These are phyloP conservation scores for Bombus affinis DNA, from an alignment of 1,140 invertebrate genomes.

Conservation along the genomic window DNA sequence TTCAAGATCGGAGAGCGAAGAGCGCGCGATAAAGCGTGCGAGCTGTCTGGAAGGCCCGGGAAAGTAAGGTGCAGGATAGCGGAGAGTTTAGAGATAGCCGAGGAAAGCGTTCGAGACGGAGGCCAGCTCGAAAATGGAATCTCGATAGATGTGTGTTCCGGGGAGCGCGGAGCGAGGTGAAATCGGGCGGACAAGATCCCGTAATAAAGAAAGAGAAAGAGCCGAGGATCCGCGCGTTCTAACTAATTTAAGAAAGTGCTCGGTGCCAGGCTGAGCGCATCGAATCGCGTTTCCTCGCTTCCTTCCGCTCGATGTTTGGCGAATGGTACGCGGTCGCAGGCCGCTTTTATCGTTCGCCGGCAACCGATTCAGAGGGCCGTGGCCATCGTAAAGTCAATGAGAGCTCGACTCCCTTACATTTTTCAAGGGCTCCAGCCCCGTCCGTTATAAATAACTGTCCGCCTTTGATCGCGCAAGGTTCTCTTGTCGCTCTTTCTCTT, in stretches of 20 bases:
- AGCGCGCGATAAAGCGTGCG: no score
- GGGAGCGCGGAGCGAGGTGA: background rate
- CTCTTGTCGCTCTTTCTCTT: no score
- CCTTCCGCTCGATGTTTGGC: slow-evolving; percentile 51
- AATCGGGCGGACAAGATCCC: background rate
- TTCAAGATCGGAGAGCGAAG: no score
- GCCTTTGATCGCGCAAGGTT: slow-evolving; percentile 10
- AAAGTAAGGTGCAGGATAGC: no score
- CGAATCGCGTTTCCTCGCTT: slow-evolving; percentile 54
- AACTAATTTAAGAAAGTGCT: slow-evolving; percentile 71
- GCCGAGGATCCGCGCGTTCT: slow-evolving; percentile 26
- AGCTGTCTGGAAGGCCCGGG: no score
- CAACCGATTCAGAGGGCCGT: slow-evolving; percentile 14
- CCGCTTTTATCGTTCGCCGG: slow-evolving; percentile 30
- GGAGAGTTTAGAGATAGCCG: background rate
- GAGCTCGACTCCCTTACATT: slow-evolving; percentile 56
- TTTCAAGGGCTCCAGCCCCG: slow-evolving; percentile 43
- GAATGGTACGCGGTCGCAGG: slow-evolving; percentile 20
- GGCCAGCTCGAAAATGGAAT: background rate
- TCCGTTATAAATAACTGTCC: slow-evolving; percentile 26
- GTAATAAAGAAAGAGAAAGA: slow-evolving; percentile 37
- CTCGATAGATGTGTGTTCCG: background rate
- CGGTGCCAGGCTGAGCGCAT: slow-evolving; percentile 45
- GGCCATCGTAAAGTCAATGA: slow-evolving; percentile 65
- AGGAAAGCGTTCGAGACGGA: background rate